A percentile compares a stretch with the other conserved stretches of the same genome.
Conservation (phyloP, 2,888 invertebrate species). For the Cerastis leucographa region DNA sequence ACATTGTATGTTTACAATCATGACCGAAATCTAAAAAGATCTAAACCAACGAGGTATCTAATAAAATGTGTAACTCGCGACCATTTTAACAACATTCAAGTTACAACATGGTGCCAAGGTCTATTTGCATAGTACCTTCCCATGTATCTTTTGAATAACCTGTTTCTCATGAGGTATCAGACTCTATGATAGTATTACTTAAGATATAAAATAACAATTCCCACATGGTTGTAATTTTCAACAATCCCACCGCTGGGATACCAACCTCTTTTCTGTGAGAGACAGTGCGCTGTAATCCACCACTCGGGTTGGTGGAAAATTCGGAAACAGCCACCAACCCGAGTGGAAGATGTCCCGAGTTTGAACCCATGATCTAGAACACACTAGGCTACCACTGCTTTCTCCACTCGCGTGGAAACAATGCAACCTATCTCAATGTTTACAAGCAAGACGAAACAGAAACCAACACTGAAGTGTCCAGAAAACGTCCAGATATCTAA, state of each 20-base stretch:
- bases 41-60: conserved; percentile 13
- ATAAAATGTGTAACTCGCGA: conserved; percentile 47
- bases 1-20: conserved; percentile 25
- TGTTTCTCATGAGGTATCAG: conserved; percentile 2
- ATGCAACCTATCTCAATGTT: too few species aligned
- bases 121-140: conserved; percentile 21
- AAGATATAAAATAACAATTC: neutral
- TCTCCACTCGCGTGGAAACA: too few species aligned
- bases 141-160: conserved; percentile 2
- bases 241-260: neutral
- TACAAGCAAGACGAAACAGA: too few species aligned
- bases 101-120: conserved; percentile 39
- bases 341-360: too few species aligned
- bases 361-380: too few species aligned
- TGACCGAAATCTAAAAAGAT: conserved; percentile 28
- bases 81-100: conserved; percentile 27
- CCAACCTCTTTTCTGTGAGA: neutral
- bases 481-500: neutral
- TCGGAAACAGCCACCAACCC: too few species aligned
- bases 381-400: too few species aligned
- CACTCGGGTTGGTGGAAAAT: neutral
- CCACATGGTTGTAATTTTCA: neutral
- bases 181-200: neutral
- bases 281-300: neutral
- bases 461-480: too few species aligned